Conservation (phyloP, 2,113 vertebrate species). For the Erinaceus europaeus region DNA sequence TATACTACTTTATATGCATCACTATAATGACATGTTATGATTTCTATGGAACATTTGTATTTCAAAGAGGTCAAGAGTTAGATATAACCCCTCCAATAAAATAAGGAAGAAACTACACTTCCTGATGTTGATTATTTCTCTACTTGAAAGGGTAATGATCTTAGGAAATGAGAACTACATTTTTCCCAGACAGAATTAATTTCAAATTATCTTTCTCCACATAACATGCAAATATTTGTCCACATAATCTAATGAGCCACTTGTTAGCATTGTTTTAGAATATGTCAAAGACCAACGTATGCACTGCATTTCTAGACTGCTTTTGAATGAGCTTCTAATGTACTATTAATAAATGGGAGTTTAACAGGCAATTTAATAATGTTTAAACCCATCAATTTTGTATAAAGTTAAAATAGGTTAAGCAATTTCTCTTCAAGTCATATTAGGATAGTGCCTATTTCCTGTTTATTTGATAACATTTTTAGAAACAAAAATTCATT, state of each 20-base stretch:
- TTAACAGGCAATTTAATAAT: not conserved
- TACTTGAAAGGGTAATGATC: not conserved
- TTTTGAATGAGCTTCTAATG: not conserved
- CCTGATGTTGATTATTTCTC: not conserved
- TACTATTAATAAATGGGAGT: not conserved
- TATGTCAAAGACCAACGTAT: not conserved
- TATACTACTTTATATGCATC: not conserved
- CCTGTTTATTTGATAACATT: not conserved
- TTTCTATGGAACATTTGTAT: not conserved
- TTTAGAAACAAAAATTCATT: not conserved
- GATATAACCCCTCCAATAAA: not conserved
- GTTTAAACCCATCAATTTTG: constrained; percentile 2
- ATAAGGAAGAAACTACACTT: not conserved
- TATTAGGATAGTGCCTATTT: not conserved
- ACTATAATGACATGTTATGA: not conserved
- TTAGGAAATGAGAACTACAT: not conserved
- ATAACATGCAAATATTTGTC: constrained; percentile 6
- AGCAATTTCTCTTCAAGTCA: not conserved
- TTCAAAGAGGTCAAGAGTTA: not conserved
- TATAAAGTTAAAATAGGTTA: not conserved
- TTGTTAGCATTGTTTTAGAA: not conserved
- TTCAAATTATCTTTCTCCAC: not conserved
- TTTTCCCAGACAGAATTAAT: not conserved
- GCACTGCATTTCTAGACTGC: not conserved
- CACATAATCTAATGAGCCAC: not conserved